Conservation (phyloP, 2,888 invertebrate genomes). For the Cheiracanthium punctorium region DNA sequence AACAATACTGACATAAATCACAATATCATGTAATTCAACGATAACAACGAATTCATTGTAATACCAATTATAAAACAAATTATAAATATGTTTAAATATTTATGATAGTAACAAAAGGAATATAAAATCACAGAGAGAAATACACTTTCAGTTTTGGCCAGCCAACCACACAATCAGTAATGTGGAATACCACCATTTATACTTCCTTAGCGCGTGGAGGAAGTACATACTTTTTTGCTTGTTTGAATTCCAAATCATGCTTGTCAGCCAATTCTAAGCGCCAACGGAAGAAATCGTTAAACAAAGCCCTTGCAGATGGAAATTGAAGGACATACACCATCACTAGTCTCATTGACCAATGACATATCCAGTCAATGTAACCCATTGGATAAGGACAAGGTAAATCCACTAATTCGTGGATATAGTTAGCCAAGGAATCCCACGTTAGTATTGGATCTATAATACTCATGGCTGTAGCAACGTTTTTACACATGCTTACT, state of each 20-base stretch:
- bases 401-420: conserved; percentile 39
- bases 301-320: conserved; percentile 3
- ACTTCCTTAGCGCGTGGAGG: background rate
- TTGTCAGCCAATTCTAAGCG: conserved; percentile 32
- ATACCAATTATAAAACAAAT: too few relatives aligned
- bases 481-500: conserved; percentile 38
- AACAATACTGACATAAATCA: too few relatives aligned
- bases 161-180: background rate
- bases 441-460: conserved; percentile 35
- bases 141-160: background rate
- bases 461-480: conserved; percentile 25
- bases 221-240: background rate
- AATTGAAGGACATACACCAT: conserved; percentile 22
- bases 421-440: conserved; percentile 37
- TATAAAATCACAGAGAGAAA: too few relatives aligned
- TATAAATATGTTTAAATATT: too few relatives aligned
- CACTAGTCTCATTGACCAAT: conserved; percentile 19
- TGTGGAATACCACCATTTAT: background rate
- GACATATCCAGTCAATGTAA: conserved; percentile 24
- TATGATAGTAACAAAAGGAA: too few relatives aligned
- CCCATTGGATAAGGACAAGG: conserved; percentile 31
- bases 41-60: too few relatives aligned
- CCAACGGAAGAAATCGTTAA: conserved; percentile 51
- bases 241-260: conserved; percentile 8
- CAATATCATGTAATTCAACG: too few relatives aligned